phyloP scores from a whole-genome alignment of 1,140 invertebrate species.

The Drosophila kohkoa region DNA sequence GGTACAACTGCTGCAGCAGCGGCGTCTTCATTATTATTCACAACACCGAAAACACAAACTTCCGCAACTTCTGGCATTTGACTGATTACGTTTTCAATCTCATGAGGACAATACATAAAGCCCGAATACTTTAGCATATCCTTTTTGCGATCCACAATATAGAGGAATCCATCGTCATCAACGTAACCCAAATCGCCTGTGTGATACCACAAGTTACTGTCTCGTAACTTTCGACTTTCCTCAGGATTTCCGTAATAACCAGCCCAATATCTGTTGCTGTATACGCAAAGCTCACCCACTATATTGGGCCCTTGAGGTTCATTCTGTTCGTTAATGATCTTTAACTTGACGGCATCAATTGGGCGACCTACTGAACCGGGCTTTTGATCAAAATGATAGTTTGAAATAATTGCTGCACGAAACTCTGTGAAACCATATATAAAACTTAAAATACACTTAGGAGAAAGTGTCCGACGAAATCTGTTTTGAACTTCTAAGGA shows the following conservation, averaged over 20 bases:
- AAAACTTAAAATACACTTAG: not conserved
- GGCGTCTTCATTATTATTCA: slow-evolving; percentile 2
- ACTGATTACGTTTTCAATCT: not conserved
- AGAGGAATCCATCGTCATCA: slow-evolving; percentile 5
- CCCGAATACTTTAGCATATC: slow-evolving; percentile 9
- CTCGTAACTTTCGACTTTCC: not conserved
- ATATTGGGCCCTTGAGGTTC: not conserved
- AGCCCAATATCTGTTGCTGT: not conserved
- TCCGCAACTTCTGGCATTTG: slow-evolving; percentile 8
- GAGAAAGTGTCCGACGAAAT: not conserved
- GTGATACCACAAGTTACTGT: slow-evolving; percentile 7
- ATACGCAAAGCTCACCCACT: not conserved
- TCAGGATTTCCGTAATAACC: slow-evolving; percentile 4
- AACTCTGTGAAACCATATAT: slow-evolving; percentile 6
- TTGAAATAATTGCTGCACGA: not conserved
- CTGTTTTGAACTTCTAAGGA: not conserved
- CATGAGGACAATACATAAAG: slow-evolving; percentile 4
- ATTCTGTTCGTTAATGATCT: not conserved
- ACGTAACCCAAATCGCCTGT: slow-evolving; percentile 8
- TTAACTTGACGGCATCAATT: not conserved
- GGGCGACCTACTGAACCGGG: not conserved
- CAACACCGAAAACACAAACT: slow-evolving; percentile 8
- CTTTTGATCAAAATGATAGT: slow-evolving; percentile 6
- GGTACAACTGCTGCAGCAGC: not conserved
- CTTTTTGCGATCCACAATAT: slow-evolving; percentile 10